Evolutionary conservation across 1,140 invertebrate genomes (phyloP), one percentile per base, ranked within the genome.

Genomic region (Drepana arcuata): DNA sequence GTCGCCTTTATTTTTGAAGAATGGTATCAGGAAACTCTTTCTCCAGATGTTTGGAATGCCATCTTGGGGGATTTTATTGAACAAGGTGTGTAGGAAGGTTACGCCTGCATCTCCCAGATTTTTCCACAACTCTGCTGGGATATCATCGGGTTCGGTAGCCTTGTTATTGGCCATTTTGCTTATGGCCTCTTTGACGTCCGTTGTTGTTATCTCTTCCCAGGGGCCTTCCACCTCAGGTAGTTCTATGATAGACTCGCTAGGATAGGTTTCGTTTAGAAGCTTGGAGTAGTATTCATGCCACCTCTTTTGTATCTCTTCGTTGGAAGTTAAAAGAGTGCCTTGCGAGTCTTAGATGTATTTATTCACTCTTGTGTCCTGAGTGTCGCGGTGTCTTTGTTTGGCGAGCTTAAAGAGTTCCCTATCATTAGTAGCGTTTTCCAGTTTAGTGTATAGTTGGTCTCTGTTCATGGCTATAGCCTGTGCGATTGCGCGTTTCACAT

Each of bases 1-100:
- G 31, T 33, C 18, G 2, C 29, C 29, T 15, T 31, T 31, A 15
- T 13, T 13, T 16, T 31, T 31, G 29, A 16, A 33, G 31, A 23
- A 33, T 13, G 16, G 31, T 10, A 33, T 33, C 2, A 23, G 18
- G 16, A 33, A 12, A 23, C n/a, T 21, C 2, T 25, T 13, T 12
- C 32, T n/a, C 21, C 32, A 23, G 2, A 7, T n/a, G 18, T 23
- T 9, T 14, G 18, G 23, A 2, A 24, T 25, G 10, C 6, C 2
- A 7, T 26, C 24, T 10, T 26, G 24, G 2, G 10, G 2, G 4
- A 26, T 6, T 10, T 6, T 6, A 26, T 26, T 26, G 2, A 26
- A 26, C 4, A 26, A 10, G 4, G 2, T 26, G 24, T 26, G 24
- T 6, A 26, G 24, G n/a, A n/a, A n/a, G n/a, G n/a, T n/a, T n/a